Evolutionary conservation across 2,797 vertebrate species (phyloP).

Genomic region (Acanthis flammea): DNA sequence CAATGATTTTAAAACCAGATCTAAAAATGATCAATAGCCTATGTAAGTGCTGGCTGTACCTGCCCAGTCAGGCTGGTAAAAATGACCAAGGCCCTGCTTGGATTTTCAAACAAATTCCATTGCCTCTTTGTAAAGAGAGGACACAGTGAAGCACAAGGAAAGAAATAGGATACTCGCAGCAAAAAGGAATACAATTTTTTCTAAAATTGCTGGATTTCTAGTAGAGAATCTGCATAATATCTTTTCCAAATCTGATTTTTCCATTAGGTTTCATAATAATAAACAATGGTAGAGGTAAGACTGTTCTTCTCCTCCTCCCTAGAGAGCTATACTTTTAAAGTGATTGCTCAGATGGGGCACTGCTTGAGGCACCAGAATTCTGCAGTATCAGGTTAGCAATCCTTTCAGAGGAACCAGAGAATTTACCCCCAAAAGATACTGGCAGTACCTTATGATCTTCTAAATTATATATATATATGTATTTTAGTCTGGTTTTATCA

Average conservation of each 20-base stretch:
- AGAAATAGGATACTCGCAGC: neutral
- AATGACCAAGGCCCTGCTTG: neutral
- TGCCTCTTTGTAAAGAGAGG: neutral
- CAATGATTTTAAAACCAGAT: neutral
- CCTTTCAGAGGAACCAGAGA: neutral
- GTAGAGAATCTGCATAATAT: neutral
- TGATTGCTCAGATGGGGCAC: constrained; percentile 16
- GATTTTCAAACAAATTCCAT: neutral
- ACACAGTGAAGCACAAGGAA: neutral
- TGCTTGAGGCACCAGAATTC: neutral
- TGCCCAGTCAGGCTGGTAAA: neutral
- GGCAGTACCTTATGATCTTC: neutral
- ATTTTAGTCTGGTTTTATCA: neutral
- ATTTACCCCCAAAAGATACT: neutral
- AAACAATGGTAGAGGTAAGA: constrained; percentile 6
- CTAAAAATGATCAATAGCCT: neutral
- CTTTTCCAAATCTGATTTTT: constrained; percentile 30
- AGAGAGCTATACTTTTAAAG: neutral
- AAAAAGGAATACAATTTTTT: neutral
- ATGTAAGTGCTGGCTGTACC: neutral
- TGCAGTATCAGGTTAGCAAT: neutral
- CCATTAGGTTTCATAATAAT: constrained; percentile 26
- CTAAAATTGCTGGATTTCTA: neutral
- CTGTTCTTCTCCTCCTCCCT: neutral
- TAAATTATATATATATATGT: neutral